Evolutionary conservation across 2,888 invertebrate species (phyloP), one percentile per base, ranked within the genome.

Genomic region (Scaeva pyrastri): DNA sequence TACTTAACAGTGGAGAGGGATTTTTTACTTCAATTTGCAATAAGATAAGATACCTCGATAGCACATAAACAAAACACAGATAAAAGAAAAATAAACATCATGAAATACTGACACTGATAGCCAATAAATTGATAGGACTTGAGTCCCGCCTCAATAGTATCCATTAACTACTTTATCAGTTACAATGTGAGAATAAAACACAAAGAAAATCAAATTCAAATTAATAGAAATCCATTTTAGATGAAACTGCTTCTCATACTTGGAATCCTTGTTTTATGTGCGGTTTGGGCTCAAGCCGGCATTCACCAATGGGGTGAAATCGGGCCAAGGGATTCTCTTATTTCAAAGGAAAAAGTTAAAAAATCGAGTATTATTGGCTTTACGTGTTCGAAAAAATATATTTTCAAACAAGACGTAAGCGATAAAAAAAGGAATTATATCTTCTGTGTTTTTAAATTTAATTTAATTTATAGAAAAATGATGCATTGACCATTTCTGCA

Each of bases 261-360:
- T 50, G 66, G 31, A 7, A 7, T 68, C 12, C 11, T 68, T 23
- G 23, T 39, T 4, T 41, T 39, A n/a, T 73, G 88, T 19, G 58
- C 89, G 2, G 58, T 71, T n/a, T 56, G 85, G 11, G 85, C 85
- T 8, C 39, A 62, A 0, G 5, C 31, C 21, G 91, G 89, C 55
- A 50, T 90, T 68, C 90, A 91, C 58, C 70, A 88, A 1, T 91
- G 91, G 91, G 90, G 90, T 4, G 78, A 86, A 10, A 36, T 89
- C 0, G 88, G 88, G 0, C n/a, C 70, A 26, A 88, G 88, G 4
- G 90, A 91, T 52, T 88, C 88, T 52, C 70, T 90, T 11, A 56
- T 91, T 62, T 88, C 89, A 36, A 90, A 90, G 88, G 90, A 90
- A 6, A 88, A 82, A 0, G 89, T 91, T 0, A 85, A 71, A 10